Base-by-base conservation (phyloP, 2,888 invertebrate genomes). In the Diadegma fenestrale region DNA sequence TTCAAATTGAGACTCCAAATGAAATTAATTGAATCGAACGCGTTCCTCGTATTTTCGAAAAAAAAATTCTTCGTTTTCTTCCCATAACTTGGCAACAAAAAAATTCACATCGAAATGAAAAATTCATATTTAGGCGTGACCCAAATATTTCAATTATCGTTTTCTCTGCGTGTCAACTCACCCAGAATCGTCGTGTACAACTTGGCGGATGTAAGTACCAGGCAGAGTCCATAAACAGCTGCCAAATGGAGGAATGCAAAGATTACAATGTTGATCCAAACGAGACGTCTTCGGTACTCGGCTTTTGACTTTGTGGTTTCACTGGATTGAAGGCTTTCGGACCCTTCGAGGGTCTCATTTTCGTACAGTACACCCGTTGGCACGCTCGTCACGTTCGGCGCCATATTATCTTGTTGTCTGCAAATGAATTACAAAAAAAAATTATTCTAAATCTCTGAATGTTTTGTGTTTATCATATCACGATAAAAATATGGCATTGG, bases 231-330 rank as follows among this genome's bases (percentile, higher is more conserved):
- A 91, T 97, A 97, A 0, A 97, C 77, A 0, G 97, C 97, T 2
- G 96, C 96, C 71, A 96, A 54, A 92, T 98, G 98, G 85, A 98
- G 95, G 91, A 96, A 97, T 10, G 95, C 94, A 91, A 98, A 98
- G 0, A 97, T 95, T n/a, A 96, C 94, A 71, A 98, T 97, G 92
- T 98, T 98, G 88, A 97, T 95, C 98, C 98, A 98, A 8, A 98
- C 98, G 68, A 97, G 94, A 66, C 92, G 85, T 66, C 90, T 86
- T 78, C 87, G 88, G 84, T 92, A 93, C 68, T 85, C 82, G 22
- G 81, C 79, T 80, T 87, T 82, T 22, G 85, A 12, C 33, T 88
- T 86, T 19, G 51, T 58, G n/a, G 54, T 10, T 73, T 82, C 71
- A 45, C 5, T 51, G 37, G 45, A 1, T 26, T 84, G 84, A 37